Evolutionary conservation across 1,140 invertebrate species (phyloP), one percentile per base, ranked within the genome.

Genomic region (Ooceraea biroi): DNA sequence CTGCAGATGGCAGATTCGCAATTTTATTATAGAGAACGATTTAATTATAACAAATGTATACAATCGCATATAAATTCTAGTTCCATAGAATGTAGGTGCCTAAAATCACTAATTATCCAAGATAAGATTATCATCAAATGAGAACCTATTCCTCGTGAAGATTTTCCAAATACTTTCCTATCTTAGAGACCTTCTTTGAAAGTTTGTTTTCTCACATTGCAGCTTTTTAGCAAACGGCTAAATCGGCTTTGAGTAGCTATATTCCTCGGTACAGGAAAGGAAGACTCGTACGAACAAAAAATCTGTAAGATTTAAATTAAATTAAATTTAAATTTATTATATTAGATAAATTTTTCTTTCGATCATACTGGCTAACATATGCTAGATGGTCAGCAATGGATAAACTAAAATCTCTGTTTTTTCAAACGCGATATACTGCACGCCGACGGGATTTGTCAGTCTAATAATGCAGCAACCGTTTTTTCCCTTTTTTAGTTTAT

Each of bases 31-130:
- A 36, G 63, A 65, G 48, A 65, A 65, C 50, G 22, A 25, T 76
- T 65, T 19, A 44, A 76, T 5, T 44, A 44, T 76, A 48, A 76
- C 60, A 19, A 41, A 61, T 55, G 30, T 77, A 61, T 55, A 41
- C 22, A 69, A 78, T 78, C 22, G 76, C 36, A 50, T 78, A 78
- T 78, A 78, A 78, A 73, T 82, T 72, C 55, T 82, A 82, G 78
- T 73, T 61, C 27, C 41, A 61, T 61, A 63, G 58, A 82, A 25
- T 82, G 69, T 82, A 82, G 78, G 69, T 82, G 78, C 78, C 78
- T 82, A 82, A 82, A 82, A 17, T 69, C 48, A 63, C 12, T 44
- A 48, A 73, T 73, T 68, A 82, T 72, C 19, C 41, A 30, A 36
- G 36, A 58, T 66, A 65, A 77, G 60, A 57, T 77, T 46, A 11